Evolutionary conservation across 1,140 invertebrate genomes (phyloP).

Genomic region (Caenorhabditis remanei): DNA sequence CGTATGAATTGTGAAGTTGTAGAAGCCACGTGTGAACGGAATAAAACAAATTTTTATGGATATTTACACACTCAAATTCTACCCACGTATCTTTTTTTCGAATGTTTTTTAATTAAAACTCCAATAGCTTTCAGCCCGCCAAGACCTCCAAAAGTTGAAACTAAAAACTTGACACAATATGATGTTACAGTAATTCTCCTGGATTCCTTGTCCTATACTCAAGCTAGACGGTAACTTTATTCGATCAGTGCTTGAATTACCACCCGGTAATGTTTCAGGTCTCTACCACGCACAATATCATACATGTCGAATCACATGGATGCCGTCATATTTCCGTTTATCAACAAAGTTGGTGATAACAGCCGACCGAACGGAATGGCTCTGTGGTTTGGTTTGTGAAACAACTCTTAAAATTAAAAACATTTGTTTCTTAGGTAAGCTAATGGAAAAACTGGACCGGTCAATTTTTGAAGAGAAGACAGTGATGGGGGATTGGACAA

Average conservation of each 20-base stretch:
- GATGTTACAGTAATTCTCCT: neutral
- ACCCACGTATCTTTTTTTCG: slow-evolving; percentile 18
- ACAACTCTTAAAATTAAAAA: neutral
- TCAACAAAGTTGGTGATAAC: slow-evolving; percentile 66
- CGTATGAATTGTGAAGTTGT: slow-evolving; percentile 52
- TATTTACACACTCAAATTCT: slow-evolving; percentile 57
- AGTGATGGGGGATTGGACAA: neutral
- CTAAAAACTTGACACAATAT: neutral
- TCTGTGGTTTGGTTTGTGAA: slow-evolving; percentile 59
- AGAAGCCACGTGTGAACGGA: slow-evolving; percentile 42
- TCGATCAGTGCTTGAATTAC: neutral
- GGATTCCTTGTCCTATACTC: neutral
- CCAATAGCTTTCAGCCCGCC: neutral
- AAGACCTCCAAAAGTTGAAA: neutral
- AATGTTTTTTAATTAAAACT: neutral
- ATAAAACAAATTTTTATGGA: slow-evolving; percentile 1
- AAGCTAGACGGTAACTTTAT: neutral
- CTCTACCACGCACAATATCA: slow-evolving; percentile 53
- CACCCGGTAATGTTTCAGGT: slow-evolving; percentile 31
- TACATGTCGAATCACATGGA: slow-evolving; percentile 58
- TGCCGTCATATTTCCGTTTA: slow-evolving; percentile 59
- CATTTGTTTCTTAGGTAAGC: slow-evolving; percentile 43
- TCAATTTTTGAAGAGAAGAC: slow-evolving; percentile 42
- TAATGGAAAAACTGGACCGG: slow-evolving; percentile 28
- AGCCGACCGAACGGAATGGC: slow-evolving; percentile 63